Conservation (phyloP, 2,113 vertebrate species). For the Platysternon megacephalum region DNA sequence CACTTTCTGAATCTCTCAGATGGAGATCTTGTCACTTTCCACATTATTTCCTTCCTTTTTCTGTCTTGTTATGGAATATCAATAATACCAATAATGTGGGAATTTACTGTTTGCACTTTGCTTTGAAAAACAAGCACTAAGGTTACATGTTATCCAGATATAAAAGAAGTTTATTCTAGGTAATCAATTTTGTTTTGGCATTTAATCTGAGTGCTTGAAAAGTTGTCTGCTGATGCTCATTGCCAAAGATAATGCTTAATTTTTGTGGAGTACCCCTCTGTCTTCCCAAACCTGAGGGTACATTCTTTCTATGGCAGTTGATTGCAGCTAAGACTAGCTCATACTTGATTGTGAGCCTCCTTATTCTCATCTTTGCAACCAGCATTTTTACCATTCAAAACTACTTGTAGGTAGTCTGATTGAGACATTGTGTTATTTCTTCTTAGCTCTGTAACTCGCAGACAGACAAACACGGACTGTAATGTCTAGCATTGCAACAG, state of each 20-base stretch:
- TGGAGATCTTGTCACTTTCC: not conserved
- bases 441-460: not conserved
- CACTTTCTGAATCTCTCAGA: not conserved
- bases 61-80: not conserved
- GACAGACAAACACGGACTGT: not conserved
- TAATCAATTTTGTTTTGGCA: not conserved
- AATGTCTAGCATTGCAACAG: not conserved
- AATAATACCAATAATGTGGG: not conserved
- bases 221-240: not conserved
- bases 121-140: not conserved
- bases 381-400: not conserved
- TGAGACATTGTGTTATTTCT: not conserved
- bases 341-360: not conserved
- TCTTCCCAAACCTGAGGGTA: not conserved
- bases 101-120: not conserved
- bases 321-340: not conserved
- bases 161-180: not conserved
- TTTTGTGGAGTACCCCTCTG: not conserved
- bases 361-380: not conserved
- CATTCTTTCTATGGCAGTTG: not conserved
- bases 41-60: not conserved
- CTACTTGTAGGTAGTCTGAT: not conserved
- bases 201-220: not conserved
- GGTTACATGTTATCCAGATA: not conserved
- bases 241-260: not conserved